Conservation (phyloP, 2,888 invertebrate genomes). For the Koerneria pararmatus region DNA sequence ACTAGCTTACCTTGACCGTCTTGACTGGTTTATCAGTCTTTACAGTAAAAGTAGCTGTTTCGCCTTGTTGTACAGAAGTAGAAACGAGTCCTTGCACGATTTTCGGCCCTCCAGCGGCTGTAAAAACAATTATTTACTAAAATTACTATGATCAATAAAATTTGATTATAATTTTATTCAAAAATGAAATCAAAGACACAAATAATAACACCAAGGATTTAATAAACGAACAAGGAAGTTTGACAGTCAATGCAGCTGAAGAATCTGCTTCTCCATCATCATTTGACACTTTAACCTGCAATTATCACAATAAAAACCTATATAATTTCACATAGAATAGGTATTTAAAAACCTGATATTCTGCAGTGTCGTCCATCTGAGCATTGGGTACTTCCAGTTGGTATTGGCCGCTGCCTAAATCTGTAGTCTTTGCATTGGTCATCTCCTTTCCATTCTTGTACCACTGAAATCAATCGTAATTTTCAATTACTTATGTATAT, state of each 20-base stretch:
- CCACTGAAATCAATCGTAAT: slow-evolving; percentile 77
- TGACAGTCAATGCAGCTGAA: slow-evolving; percentile 46
- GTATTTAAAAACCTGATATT: slow-evolving; percentile 42
- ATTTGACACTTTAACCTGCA: slow-evolving; percentile 38
- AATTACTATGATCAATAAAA: no score
- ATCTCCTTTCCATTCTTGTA: slow-evolving; percentile 58
- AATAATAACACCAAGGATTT: no score
- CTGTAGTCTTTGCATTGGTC: slow-evolving; percentile 33
- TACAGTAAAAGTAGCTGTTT: slow-evolving; percentile 71
- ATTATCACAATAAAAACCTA: neutral
- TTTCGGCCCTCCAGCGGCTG: slow-evolving; percentile 40
- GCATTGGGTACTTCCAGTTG: slow-evolving; percentile 48
- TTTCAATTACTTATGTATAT: slow-evolving; percentile 23
- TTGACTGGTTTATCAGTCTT: slow-evolving; percentile 77
- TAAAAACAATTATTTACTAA: no score
- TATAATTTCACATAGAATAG: neutral
- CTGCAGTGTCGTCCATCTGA: slow-evolving; percentile 46
- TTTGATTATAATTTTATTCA: no score
- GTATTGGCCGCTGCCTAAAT: slow-evolving; percentile 44
- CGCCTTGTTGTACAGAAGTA: slow-evolving; percentile 74
- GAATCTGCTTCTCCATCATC: slow-evolving; percentile 58
- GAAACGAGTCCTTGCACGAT: slow-evolving; percentile 73
- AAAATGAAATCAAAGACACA: no score
- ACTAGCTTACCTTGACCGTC: slow-evolving; percentile 78
- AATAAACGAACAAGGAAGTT: no score